Evolutionary conservation across 2,888 invertebrate genomes (phyloP).

Genomic region (Sycophila texana): DNA sequence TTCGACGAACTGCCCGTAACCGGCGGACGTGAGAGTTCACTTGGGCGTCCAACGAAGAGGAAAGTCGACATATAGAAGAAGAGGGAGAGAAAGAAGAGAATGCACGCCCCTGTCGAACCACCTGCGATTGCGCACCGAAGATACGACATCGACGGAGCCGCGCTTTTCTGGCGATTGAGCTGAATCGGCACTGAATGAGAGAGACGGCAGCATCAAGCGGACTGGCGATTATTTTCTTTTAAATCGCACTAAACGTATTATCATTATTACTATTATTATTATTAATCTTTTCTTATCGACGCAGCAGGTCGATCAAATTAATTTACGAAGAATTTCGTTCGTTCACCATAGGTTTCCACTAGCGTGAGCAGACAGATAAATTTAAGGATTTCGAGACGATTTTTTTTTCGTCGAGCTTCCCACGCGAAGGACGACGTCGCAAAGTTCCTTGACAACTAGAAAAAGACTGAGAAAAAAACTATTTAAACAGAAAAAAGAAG

Average conservation of each 20-base stretch:
- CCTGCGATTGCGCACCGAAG: constrained; percentile 25
- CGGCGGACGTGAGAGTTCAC: constrained; percentile 58
- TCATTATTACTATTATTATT: not conserved
- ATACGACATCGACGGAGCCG: constrained; percentile 22
- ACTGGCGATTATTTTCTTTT: not conserved
- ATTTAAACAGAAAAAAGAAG: not conserved
- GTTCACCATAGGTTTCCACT: not conserved
- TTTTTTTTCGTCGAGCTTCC: too few species aligned
- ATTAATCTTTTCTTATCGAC: constrained; percentile 2
- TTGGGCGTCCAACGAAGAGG: constrained; percentile 19
- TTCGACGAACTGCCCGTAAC: constrained; percentile 62
- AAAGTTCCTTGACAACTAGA: constrained; percentile 28
- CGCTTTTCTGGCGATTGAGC: not conserved
- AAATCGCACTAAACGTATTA: not conserved
- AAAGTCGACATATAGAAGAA: not conserved
- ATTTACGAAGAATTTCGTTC: not conserved
- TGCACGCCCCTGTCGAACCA: not conserved
- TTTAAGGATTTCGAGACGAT: not conserved
- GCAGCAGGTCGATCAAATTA: not conserved
- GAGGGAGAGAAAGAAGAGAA: constrained; percentile 29
- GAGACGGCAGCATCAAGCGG: not conserved
- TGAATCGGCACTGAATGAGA: not conserved
- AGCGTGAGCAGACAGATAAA: not conserved
- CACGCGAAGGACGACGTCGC: too few species aligned
- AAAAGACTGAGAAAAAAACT: constrained; percentile 36